Percentiles rank a stretch among this genome's conserved stretches.
phyloP scores from a whole-genome alignment of 1,140 invertebrate species.

The Pseudomyrmex gracilis region DNA sequence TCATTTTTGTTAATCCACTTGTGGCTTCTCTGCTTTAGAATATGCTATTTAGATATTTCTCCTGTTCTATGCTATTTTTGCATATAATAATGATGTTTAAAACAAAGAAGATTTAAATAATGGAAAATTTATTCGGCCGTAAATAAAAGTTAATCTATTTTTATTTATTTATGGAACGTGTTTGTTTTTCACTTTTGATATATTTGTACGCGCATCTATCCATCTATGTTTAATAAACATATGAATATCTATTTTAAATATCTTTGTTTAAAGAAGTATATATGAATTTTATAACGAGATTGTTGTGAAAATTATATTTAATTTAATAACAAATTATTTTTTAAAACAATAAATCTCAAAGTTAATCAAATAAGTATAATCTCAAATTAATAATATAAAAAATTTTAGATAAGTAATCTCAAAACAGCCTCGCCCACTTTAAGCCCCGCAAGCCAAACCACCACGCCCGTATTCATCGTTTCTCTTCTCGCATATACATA shows the following conservation, averaged over 20 bases:
- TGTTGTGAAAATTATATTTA: too few relatives aligned
- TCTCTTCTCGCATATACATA: not conserved
- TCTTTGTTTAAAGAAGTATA: not conserved
- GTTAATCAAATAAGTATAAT: too few relatives aligned
- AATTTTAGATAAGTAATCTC: conserved; percentile 26
- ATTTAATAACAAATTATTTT: too few relatives aligned
- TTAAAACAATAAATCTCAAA: too few relatives aligned
- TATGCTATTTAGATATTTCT: not conserved
- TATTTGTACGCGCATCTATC: not conserved
- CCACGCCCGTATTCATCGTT: not conserved
- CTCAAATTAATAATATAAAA: not conserved
- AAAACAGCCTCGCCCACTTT: conserved; percentile 9
- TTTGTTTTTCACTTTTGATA: not conserved
- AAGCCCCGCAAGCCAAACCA: conserved; percentile 9
- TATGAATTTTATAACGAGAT: not conserved
- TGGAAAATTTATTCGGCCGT: too few relatives aligned
- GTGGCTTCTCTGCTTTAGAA: not conserved
- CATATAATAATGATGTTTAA: too few relatives aligned
- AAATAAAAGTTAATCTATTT: too few relatives aligned
- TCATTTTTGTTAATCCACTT: not conserved
- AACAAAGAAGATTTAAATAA: too few relatives aligned
- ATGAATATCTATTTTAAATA: not conserved
- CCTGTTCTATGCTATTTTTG: not conserved
- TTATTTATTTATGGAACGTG: too few relatives aligned
- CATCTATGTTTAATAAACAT: not conserved